phyloP scores from a whole-genome alignment of 2,797 vertebrate genomes.

The Characodon lateralis region DNA sequence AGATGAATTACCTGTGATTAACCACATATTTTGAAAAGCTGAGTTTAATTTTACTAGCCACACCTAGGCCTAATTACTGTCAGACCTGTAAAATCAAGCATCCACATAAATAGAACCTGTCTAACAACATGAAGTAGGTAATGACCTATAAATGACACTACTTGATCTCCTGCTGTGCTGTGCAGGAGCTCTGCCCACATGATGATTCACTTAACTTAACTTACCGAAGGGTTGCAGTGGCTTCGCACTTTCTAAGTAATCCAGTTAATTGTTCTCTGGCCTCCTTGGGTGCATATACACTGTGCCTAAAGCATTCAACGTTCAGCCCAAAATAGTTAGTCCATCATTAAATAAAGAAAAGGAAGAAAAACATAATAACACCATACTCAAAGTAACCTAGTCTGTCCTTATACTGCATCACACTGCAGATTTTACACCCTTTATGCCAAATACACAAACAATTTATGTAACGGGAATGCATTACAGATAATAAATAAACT shows the following conservation, averaged over 20 bases:
- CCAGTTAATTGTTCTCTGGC: not conserved
- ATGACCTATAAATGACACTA: not conserved
- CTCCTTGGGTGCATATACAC: too few species aligned
- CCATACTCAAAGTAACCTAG: not conserved
- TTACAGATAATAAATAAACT: not conserved
- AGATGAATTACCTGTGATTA: too few species aligned
- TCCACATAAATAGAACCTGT: not conserved
- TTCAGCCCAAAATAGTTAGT: not conserved
- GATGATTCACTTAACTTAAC: not conserved
- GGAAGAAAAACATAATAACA: too few species aligned
- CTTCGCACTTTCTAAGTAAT: not conserved
- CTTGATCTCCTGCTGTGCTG: not conserved
- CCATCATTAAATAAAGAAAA: not conserved
- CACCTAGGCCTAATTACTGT: not conserved
- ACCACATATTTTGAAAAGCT: too few species aligned
- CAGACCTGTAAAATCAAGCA: not conserved
- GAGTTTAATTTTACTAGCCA: too few species aligned
- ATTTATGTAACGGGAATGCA: not conserved
- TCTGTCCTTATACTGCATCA: not conserved
- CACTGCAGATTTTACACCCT: not conserved
- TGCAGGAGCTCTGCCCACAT: not conserved
- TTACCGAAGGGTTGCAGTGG: not conserved
- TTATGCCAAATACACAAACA: not conserved
- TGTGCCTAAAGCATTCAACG: not conserved
- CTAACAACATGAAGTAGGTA: not conserved